Conservation (phyloP, 2,797 vertebrate genomes). For the Artibeus jamaicensis region DNA sequence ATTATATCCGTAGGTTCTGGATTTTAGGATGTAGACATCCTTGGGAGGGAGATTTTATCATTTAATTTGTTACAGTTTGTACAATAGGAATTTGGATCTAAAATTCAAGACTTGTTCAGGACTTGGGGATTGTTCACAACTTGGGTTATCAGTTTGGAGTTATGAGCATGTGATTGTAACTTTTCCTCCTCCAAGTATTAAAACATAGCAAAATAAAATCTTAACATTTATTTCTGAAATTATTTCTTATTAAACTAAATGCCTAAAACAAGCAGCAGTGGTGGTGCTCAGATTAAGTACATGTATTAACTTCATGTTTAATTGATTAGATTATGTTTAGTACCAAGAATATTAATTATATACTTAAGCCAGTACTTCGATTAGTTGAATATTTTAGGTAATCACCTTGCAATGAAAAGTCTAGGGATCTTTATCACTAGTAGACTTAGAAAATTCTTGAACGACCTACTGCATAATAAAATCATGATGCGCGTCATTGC, state of each 20-base stretch:
- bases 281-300: background rate
- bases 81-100: background rate
- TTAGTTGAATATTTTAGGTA: background rate
- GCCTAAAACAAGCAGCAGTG: background rate
- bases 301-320: background rate
- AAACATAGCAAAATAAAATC: background rate
- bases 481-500: background rate
- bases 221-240: background rate
- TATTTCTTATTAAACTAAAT: background rate
- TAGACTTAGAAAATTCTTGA: background rate
- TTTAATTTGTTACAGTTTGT: background rate
- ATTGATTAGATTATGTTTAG: background rate
- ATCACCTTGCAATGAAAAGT: background rate
- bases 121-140: background rate
- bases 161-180: background rate
- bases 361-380: background rate
- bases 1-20: background rate
- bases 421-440: background rate
- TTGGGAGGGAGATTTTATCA: background rate
- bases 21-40: background rate
- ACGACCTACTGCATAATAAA: background rate
- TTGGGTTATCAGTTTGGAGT: background rate
- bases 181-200: background rate
- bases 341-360: background rate
- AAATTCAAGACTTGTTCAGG: background rate